Percentiles rank a stretch among this genome's conserved stretches.
These are phyloP conservation scores for Petrolisthes manimaculis DNA, from an alignment of 2,888 invertebrate genomes.

Conservation along the genomic window DNA sequence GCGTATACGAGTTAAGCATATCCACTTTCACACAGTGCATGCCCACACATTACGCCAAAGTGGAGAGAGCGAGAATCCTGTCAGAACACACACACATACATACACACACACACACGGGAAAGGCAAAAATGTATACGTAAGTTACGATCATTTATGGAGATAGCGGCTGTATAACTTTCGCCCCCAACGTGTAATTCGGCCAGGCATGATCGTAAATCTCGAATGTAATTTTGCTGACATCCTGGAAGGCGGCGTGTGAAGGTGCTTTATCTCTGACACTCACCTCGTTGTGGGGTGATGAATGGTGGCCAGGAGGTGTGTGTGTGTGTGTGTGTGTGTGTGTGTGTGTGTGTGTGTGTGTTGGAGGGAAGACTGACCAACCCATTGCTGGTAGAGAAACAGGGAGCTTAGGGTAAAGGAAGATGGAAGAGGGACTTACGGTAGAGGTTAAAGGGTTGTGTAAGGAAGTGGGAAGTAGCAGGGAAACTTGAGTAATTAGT, in stretches of 20 bases:
- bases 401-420: too few species aligned
- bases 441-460: too few species aligned
- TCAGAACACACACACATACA: background rate
- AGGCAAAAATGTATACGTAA: too few species aligned
- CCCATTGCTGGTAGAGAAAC: too few species aligned
- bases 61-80: background rate
- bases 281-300: background rate
- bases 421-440: too few species aligned
- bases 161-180: too few species aligned
- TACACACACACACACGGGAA: conserved; percentile 8
- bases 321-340: conserved; percentile 5
- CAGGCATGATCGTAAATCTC: background rate
- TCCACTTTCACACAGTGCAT: too few species aligned
- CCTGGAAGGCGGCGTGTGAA: background rate
- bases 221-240: background rate
- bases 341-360: conserved; percentile 18
- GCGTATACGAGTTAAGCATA: too few species aligned
- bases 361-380: background rate
- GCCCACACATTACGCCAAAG: too few species aligned
- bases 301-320: background rate
- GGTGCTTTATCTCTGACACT: background rate
- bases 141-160: too few species aligned
- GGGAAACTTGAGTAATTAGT: background rate
- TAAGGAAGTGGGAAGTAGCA: background rate
- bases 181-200: background rate